Conservation (phyloP, 2,888 invertebrate genomes). For the Sabatieria punctata region DNA sequence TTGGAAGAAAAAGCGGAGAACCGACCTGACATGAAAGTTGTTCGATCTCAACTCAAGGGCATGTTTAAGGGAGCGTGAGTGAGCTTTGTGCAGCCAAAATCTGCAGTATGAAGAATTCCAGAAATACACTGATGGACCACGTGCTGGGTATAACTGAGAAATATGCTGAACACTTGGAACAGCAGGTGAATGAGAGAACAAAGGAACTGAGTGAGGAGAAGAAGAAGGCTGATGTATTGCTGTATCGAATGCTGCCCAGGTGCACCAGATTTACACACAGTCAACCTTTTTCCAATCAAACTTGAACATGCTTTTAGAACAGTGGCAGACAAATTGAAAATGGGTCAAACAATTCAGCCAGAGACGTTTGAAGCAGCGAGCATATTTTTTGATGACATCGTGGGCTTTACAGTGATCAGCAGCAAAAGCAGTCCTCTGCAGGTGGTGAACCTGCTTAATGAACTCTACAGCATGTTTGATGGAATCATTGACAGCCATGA, state of each 20-base stretch:
- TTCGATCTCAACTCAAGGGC: slow-evolving; percentile 2
- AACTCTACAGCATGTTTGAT: slow-evolving; percentile 25
- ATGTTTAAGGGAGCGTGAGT: background rate
- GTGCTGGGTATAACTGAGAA: slow-evolving; percentile 8
- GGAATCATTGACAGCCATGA: slow-evolving; percentile 24
- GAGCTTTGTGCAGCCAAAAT: no score
- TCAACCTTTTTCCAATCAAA: no score
- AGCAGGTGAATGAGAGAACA: slow-evolving; percentile 3
- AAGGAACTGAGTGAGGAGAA: slow-evolving; percentile 4
- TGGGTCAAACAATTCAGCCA: no score
- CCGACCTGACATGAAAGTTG: slow-evolving; percentile 3
- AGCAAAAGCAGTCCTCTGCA: no score
- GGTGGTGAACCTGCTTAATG: slow-evolving; percentile 26
- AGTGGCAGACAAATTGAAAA: slow-evolving; percentile 6
- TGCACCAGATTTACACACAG: no score
- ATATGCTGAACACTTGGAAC: slow-evolving; percentile 2
- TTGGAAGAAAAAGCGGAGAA: slow-evolving; percentile 5
- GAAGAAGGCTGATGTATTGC: no score
- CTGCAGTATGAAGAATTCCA: no score
- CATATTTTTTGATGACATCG: no score
- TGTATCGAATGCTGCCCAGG: slow-evolving; percentile 8
- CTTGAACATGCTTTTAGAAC: no score
- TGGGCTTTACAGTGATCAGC: no score
- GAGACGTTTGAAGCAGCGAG: slow-evolving; percentile 3
- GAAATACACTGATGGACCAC: slow-evolving; percentile 9